Base-by-base conservation (phyloP, 2,888 invertebrate genomes). In the Hylaea fasciaria region DNA sequence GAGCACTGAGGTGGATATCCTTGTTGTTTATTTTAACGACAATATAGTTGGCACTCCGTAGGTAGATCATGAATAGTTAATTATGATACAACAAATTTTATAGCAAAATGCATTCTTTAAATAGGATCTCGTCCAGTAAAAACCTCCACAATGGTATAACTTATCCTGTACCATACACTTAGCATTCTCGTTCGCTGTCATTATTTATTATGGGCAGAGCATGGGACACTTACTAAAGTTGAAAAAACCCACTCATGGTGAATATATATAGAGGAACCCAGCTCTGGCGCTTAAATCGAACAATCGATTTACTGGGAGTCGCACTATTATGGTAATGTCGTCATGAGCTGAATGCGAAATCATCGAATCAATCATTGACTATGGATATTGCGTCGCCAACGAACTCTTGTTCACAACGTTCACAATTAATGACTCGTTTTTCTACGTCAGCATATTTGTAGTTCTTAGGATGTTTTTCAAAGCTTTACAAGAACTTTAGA, bases 251-350 rank as follows among this genome's bases (percentile, higher is more conserved):
- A 43, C 48, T 14, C 5, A 0, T 22, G 41, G 40, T 48, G 44
- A 44, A 48, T 44, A 46, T 46, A 22, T 2, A 22, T n/a, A 58
- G 14, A 48, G 35, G 13, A 40, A 29, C 39, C 17, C n/a, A 35
- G 46, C 32, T 50, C n/a, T n/a, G 16, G 41, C 47, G 47, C 40
- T 52, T 35, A 45, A 40, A 28, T 43, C 28, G 68, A 80, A 82
- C 81, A 82, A 85, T 82, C 74, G 78, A 78, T 82, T 77, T 71
- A 65, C 75, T 70, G 70, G 78, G 76, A 81, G 79, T 80, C 74
- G 75, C 70, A 69, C 76, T 72, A 77, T 77, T 82, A 87, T 81
- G 83, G 72, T 80, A 82, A 83, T 81, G 73, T 58, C 62, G 65
- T 62, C 72, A 73, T 72, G 80, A 73, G 65, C 67, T 69, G 80